Base-by-base conservation (phyloP, 2,888 invertebrate genomes). In the Callimorpha dominula region DNA sequence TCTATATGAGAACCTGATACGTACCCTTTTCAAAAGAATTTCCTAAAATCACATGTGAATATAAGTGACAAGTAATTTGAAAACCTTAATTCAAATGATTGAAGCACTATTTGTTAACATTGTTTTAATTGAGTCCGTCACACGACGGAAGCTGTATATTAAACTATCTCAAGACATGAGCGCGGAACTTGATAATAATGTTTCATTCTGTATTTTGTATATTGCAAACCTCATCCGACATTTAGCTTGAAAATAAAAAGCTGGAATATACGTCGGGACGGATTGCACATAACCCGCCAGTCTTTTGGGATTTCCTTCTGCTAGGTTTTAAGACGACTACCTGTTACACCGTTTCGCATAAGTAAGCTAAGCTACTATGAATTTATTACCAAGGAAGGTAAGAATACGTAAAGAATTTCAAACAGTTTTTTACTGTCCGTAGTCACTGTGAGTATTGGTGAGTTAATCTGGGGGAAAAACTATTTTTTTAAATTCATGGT, bases 201-300 rank as follows among this genome's bases (percentile, higher is more conserved):
- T 31, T 49, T 50, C 40, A 68, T 71, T 71, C 78, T 83, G 81
- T 81, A 82, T 78, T 83, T 83, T 86, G 83, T 87, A 82, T 85
- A 86, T 83, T 79, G 72, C 70, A 84, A 85, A 87, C 84, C 82
- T 81, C 85, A 87, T 87, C 85, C 87, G 80, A 88, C 88, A 87
- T 90, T 90, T 90, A 91, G 89, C 88, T 87, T 84, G 86, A 87
- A 88, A 91, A 90, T 89, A 90, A 92, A 91, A 91, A 89, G 85
- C 87, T 77, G 84, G 78, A 85, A 86, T 87, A 86, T 88, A 88
- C 85, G 86, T 80, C 76, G 84, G 87, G 87, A 90, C 88, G 91
- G 89, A 91, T 91, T 91, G 92, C 90, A 90, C 81, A 89, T 88
- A 90, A 88, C 90, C 90, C 89, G 82, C 82, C 86, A 89, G 90